phyloP scores from a whole-genome alignment of 2,888 invertebrate species.

The Platycheirus albimanus region DNA sequence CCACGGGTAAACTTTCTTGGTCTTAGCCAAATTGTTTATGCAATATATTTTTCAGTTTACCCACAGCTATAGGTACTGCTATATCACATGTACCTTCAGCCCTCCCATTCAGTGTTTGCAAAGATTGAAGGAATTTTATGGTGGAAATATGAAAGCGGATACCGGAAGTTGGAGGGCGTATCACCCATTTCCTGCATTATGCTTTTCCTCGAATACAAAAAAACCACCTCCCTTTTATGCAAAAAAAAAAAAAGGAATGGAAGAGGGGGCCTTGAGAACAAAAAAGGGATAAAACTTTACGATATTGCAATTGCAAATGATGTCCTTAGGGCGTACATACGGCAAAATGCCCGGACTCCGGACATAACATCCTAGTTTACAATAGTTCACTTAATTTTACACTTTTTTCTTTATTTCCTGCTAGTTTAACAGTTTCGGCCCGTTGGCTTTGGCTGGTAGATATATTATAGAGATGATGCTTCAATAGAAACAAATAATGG shows the following conservation, averaged over 20 bases:
- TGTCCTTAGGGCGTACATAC: constrained; percentile 36
- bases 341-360: constrained; percentile 40
- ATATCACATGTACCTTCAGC: too few species aligned
- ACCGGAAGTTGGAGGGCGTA: constrained; percentile 4
- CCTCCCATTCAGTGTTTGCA: constrained; percentile 3
- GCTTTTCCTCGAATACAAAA: constrained; percentile 6
- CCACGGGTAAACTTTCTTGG: background rate
- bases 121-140: constrained; percentile 17
- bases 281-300: constrained; percentile 45
- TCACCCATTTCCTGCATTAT: constrained; percentile 1
- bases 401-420: constrained; percentile 16
- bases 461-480: background rate
- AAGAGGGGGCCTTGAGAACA: too few species aligned
- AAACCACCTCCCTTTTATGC: constrained; percentile 55
- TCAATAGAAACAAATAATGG: background rate
- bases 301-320: constrained; percentile 41
- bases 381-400: constrained; percentile 41
- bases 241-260: too few species aligned
- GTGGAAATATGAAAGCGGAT: constrained; percentile 37
- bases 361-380: constrained; percentile 53
- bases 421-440: constrained; percentile 11
- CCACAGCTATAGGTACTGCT: background rate
- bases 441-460: constrained; percentile 4
- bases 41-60: constrained; percentile 31
- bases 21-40: background rate